phyloP scores from a whole-genome alignment of 2,113 vertebrate species.

The Sarotherodon lohbergeri region DNA sequence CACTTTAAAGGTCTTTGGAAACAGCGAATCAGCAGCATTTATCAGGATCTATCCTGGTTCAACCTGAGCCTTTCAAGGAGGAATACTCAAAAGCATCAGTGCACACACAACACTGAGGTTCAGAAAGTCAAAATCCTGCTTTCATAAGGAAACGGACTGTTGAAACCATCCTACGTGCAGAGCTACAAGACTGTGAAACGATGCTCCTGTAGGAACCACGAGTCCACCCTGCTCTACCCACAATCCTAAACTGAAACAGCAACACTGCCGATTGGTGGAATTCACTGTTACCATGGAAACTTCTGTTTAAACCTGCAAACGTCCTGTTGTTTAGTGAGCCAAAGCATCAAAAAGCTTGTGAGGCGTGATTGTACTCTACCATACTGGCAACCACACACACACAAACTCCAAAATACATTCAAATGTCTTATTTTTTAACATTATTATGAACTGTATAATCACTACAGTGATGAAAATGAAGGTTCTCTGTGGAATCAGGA shows the following conservation, averaged over 20 bases:
- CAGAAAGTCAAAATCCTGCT: not conserved
- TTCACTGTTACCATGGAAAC: not conserved
- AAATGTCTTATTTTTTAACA: not conserved
- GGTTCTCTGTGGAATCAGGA: not conserved
- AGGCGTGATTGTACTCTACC: not conserved
- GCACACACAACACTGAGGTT: not conserved
- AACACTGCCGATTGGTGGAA: not conserved
- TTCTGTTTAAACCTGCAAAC: not conserved
- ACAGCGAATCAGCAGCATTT: not conserved
- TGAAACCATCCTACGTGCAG: not conserved
- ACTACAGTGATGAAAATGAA: not conserved
- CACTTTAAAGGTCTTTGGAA: not conserved
- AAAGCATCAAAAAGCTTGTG: not conserved
- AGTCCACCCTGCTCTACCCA: not conserved
- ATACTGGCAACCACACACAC: not conserved
- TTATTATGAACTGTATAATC: not conserved
- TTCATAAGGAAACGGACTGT: not conserved
- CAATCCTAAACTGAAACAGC: not conserved
- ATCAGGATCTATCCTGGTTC: not conserved
- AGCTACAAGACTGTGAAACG: not conserved
- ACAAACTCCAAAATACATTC: not conserved
- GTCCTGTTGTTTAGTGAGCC: not conserved
- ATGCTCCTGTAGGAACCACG: not conserved
- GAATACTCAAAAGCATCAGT: not conserved
- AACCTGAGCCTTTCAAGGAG: not conserved